Conservation (phyloP, 2,888 invertebrate genomes). For the Callosobruchus maculatus region DNA sequence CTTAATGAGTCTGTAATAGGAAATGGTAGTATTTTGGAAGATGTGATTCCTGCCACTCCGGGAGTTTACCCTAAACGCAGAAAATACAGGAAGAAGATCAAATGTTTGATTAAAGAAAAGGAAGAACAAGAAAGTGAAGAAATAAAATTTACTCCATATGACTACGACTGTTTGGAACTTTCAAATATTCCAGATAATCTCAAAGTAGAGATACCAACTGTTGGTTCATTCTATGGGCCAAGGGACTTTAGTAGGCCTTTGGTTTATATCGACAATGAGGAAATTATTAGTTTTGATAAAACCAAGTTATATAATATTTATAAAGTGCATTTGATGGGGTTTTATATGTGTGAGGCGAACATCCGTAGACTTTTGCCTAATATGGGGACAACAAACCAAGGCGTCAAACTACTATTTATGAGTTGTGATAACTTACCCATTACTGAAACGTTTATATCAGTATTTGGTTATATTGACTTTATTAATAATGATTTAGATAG, state of each 20-base stretch:
- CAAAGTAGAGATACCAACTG: neutral
- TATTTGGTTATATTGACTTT: neutral
- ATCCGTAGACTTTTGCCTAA: neutral
- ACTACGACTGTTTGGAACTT: neutral
- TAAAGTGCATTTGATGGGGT: neutral
- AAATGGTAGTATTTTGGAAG: neutral
- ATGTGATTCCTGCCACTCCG: neutral
- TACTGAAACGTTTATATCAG: neutral
- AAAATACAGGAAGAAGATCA: neutral
- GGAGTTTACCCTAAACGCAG: neutral
- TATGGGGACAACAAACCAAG: neutral
- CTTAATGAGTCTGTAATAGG: neutral
- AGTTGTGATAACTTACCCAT: neutral
- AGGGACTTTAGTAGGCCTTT: neutral
- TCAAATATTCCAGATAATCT: neutral
- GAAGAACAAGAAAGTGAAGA: neutral
- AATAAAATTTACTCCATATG: neutral
- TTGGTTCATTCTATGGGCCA: neutral
- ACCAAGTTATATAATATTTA: neutral
- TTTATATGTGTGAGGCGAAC: neutral
- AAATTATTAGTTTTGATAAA: neutral
- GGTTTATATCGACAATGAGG: neutral
- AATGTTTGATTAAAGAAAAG: neutral
- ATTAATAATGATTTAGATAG: neutral
- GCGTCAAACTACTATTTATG: neutral